A percentile compares a stretch with the other conserved stretches of the same genome.
Evolutionary conservation across 1,140 invertebrate species (phyloP).

Genomic region (Rhyzopertha dominica): DNA sequence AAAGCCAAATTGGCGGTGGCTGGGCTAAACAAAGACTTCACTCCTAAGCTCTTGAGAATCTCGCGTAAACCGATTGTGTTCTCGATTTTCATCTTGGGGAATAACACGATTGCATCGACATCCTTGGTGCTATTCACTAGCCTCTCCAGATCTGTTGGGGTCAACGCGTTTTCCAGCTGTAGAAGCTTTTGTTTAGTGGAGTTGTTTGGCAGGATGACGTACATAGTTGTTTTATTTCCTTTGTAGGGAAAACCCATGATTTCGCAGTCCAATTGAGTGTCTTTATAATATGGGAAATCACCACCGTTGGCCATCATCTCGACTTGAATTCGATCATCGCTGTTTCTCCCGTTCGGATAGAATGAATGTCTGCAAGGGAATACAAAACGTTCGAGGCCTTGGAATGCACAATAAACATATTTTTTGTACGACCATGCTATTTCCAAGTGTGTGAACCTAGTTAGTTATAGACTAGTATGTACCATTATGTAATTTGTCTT

Average conservation of each 20-base stretch:
- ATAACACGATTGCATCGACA: conserved; percentile 50
- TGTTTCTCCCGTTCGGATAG: conserved; percentile 47
- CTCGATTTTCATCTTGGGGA: conserved; percentile 66
- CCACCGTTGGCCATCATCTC: conserved; percentile 63
- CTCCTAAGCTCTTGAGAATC: conserved; percentile 51
- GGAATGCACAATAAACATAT: neutral
- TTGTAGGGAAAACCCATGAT: conserved; percentile 70
- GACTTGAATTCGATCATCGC: conserved; percentile 47
- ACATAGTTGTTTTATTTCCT: conserved; percentile 60
- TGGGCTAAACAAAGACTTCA: conserved; percentile 56
- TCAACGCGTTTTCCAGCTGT: conserved; percentile 50
- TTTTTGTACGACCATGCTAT: neutral
- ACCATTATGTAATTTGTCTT: too few species aligned
- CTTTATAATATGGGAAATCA: conserved; percentile 52
- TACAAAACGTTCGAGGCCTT: neutral
- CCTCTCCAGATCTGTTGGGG: conserved; percentile 47
- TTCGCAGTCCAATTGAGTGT: conserved; percentile 51
- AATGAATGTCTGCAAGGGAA: conserved; percentile 47
- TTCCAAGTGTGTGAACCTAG: too few species aligned
- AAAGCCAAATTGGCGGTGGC: conserved; percentile 55
- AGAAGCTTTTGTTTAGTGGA: conserved; percentile 46
- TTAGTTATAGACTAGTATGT: too few species aligned
- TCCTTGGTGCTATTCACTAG: conserved; percentile 50
- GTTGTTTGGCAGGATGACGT: conserved; percentile 60
- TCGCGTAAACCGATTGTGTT: conserved; percentile 51